A percentile compares a stretch with the other conserved stretches of the same genome.
Evolutionary conservation across 2,113 vertebrate species (phyloP).

Genomic region (Nymphicus hollandicus): DNA sequence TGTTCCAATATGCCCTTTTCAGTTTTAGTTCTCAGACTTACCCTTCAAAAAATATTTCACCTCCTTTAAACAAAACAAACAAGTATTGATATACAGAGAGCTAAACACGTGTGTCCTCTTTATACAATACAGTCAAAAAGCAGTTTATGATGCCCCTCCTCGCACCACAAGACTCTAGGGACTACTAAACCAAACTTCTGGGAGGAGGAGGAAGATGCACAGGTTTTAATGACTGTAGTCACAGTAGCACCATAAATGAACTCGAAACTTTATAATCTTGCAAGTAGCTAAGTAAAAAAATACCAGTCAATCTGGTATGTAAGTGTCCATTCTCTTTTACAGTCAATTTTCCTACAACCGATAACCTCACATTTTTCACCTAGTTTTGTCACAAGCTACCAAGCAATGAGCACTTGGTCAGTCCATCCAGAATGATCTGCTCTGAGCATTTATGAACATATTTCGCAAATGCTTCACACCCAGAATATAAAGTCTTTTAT

Average conservation of each 20-base stretch:
- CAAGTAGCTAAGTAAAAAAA: not conserved
- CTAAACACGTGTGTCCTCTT: not conserved
- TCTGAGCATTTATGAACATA: not conserved
- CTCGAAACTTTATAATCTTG: not conserved
- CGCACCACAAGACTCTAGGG: not conserved
- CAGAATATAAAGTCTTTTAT: not conserved
- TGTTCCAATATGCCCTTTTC: not conserved
- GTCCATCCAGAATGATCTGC: not conserved
- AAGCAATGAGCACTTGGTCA: not conserved
- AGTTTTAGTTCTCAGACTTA: not conserved
- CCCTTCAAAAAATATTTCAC: not conserved
- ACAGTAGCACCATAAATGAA: not conserved
- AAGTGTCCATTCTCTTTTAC: not conserved
- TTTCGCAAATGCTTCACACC: not conserved
- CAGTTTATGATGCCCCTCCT: not conserved
- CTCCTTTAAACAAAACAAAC: not conserved
- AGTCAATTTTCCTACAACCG: not conserved
- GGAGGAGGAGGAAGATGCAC: not conserved
- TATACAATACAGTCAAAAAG: not conserved
- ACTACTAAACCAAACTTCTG: not conserved
- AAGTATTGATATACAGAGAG: not conserved
- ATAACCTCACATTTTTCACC: not conserved
- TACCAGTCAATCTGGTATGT: not conserved
- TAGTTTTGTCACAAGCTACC: not conserved
- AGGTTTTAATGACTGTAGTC: not conserved